These are phyloP conservation scores for Peucedramus taeniatus DNA, from an alignment of 2,113 vertebrate genomes.

Conservation along the genomic window DNA sequence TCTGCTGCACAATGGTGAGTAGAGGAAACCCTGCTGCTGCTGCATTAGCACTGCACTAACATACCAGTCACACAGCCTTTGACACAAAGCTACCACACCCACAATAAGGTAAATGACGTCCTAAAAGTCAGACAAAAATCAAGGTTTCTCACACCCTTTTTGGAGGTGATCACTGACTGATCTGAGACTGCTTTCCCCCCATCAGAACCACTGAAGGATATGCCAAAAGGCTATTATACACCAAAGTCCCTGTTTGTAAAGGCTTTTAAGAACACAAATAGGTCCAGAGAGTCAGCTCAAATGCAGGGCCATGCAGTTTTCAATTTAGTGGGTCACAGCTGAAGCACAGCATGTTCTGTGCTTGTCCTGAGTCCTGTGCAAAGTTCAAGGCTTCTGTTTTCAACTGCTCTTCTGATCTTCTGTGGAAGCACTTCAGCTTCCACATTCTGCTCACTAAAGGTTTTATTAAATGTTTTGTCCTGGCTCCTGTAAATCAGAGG, in stretches of 20 bases:
- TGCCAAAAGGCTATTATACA: neutral
- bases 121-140: neutral
- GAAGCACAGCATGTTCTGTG: neutral
- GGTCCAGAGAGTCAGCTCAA: neutral
- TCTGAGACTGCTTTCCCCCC: neutral
- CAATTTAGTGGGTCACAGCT: neutral
- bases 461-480: neutral
- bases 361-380: neutral
- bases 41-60: neutral
- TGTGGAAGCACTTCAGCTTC: neutral
- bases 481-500: neutral
- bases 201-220: neutral
- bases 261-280: neutral
- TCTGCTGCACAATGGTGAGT: neutral
- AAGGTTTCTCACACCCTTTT: neutral
- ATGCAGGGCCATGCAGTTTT: neutral
- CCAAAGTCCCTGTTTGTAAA: neutral
- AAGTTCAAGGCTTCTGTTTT: neutral
- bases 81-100: neutral
- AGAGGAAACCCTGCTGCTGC: neutral
- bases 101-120: neutral
- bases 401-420: neutral
- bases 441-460: neutral
- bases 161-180: neutral
- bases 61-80: accelerated